Percentiles rank a stretch among this genome's conserved stretches.
Conservation (phyloP, 2,113 vertebrate genomes). For the Pholis gunnellus region DNA sequence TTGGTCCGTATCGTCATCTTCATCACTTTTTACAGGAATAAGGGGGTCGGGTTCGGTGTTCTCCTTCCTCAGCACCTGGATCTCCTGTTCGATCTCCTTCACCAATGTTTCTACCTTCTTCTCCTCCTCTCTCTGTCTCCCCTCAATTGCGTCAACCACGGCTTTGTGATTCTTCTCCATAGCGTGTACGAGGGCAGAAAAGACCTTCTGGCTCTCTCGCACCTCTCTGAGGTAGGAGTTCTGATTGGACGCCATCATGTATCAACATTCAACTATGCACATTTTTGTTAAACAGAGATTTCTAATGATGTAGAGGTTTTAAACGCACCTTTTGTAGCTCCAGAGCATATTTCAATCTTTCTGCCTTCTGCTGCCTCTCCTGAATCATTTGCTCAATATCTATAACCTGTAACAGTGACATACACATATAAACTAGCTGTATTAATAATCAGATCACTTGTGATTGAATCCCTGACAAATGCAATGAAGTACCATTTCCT, state of each 20-base stretch:
- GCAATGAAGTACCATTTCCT: conserved; percentile 63
- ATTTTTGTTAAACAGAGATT: not conserved
- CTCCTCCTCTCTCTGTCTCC: conserved; percentile 77
- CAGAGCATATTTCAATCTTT: conserved; percentile 76
- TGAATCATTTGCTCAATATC: conserved; percentile 79
- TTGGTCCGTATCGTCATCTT: conserved; percentile 50
- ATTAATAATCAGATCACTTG: not conserved
- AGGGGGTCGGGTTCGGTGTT: conserved; percentile 31
- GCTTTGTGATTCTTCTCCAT: conserved; percentile 82
- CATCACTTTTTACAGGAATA: conserved; percentile 29
- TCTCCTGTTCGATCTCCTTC: conserved; percentile 78
- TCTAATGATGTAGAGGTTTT: not conserved
- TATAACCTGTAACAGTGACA: conserved; percentile 58
- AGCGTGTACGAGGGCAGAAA: conserved; percentile 75
- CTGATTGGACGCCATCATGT: conserved; percentile 57
- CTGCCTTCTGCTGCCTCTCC: conserved; percentile 80
- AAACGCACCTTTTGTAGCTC: conserved; percentile 77
- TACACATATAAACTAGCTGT: not conserved
- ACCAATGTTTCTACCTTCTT: conserved; percentile 71
- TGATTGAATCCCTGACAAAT: conserved; percentile 1
- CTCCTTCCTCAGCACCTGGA: conserved; percentile 73
- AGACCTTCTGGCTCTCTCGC: conserved; percentile 81
- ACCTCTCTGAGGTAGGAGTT: conserved; percentile 81
- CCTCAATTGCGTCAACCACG: conserved; percentile 75
- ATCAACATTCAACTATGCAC: not conserved